Conservation (phyloP, 2,113 vertebrate species). For the Pachypanchax playfairii region DNA sequence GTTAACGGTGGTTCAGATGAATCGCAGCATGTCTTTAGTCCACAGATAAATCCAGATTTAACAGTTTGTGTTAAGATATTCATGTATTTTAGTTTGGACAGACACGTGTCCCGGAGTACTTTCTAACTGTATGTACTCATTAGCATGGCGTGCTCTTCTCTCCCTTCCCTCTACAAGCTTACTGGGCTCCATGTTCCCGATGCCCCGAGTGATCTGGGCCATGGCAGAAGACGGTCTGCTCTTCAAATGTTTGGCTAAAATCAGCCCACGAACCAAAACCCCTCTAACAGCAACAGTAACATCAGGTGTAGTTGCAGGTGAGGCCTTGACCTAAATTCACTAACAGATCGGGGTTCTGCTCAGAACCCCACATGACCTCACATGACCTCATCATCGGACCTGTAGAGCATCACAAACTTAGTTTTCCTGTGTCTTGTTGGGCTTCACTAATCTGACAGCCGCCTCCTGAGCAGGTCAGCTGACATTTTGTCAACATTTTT, state of each 20-base stretch:
- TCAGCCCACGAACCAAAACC: constrained; percentile 88
- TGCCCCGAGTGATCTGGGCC: constrained; percentile 95
- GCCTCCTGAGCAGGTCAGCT: too few relatives aligned
- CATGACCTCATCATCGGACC: constrained; percentile 19
- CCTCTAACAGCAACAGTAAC: constrained; percentile 89
- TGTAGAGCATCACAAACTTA: background rate
- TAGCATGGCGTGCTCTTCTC: constrained; percentile 42
- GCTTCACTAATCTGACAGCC: too few relatives aligned
- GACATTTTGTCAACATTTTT: too few relatives aligned
- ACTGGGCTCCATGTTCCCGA: constrained; percentile 95
- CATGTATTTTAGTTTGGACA: background rate
- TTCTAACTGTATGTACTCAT: constrained; percentile 31
- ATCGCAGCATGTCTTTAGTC: too few relatives aligned
- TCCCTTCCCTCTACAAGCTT: constrained; percentile 77
- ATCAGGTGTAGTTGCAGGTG: constrained; percentile 90
- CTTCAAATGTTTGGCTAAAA: constrained; percentile 88
- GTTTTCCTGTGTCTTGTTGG: too few relatives aligned
- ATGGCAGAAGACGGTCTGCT: constrained; percentile 97
- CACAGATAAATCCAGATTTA: background rate
- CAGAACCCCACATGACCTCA: constrained; percentile 1
- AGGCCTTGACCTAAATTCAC: constrained; percentile 56
- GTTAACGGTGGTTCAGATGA: too few relatives aligned
- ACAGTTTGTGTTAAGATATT: background rate
- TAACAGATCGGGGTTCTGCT: constrained; percentile 36
- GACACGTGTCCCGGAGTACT: background rate